Evolutionary conservation across 2,888 invertebrate genomes (phyloP), one percentile per base, ranked within the genome.

Genomic region (Acanthosepion esculentum): DNA sequence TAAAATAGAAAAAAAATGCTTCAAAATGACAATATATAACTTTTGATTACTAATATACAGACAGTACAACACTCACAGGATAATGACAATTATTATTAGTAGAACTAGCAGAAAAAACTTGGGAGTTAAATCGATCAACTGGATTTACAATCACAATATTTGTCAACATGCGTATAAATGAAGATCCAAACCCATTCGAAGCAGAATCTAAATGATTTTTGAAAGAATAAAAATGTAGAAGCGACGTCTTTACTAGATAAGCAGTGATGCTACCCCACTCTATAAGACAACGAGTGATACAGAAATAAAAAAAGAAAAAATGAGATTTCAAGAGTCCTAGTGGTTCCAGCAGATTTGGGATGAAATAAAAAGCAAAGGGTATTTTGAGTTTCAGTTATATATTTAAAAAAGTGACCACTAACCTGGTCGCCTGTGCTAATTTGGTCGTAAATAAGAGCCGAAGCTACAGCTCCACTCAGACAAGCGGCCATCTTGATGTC

Each of bases 381-480:
- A 6, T 1, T 50, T 48, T 53, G 53, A 26, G 29, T 7, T 12
- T 93, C 2, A n/a, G 12, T 1, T 53, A 53, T 41, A 41, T 41
- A 41, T 29, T n/a, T 93, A 15, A n/a, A 50, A 93, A 93, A 33
- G n/a, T 12, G 29, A 18, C 48, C 20, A 94, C 95, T 93, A 94
- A 96, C 96, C 96, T 96, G 96, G 95, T 96, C 96, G 15, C 96
- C 96, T 41, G 94, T 91, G 95, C 96, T 95, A 23, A 96, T 95
- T 93, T 96, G 96, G 91, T 96, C 96, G 95, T 96, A 96, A 94
- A 96, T 95, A 94, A 96, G 95, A 48, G 96, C 96, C 78, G 96
- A 96, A 15, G 96, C 94, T n/a, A 96, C 96, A 94, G 96, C 95
- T 50, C 96, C 96, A 94, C 96, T 96, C 41, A 96, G 94, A 94